Base-by-base conservation (phyloP, 1,140 invertebrate species). In the Holotrichia oblita region DNA sequence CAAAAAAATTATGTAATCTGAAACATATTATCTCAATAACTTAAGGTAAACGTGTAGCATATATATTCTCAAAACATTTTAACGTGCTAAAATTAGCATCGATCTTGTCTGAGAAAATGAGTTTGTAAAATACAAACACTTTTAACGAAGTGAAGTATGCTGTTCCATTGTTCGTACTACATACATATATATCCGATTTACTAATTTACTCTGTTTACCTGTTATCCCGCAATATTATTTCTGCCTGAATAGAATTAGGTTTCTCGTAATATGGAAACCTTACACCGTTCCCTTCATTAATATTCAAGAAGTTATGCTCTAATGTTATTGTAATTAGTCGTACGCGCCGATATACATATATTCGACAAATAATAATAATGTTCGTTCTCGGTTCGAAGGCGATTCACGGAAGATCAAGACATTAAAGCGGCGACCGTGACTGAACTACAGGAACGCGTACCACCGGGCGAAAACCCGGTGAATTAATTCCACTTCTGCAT, bases 301-400 rank as follows among this genome's bases (percentile, higher is more conserved):
- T 69, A 69, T 69, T 69, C 61, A 27, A 22, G 6, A 69, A 69
- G 61, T 69, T 7, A 3, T 14, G 22, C 9, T 17, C 0, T 69
- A 69, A 69, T 69, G 61, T 69, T 69, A 69, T 69, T 69, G 61
- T 69, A 69, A 69, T 69, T 69, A 24, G 24, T 69, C 14, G 61
- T 69, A 22, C 14, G 17, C 48, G n/a, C 61, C 24, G 17, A 69
- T 69, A 69, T 69, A 59, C n/a, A 17, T 59, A 69, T 14, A 69
- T 69, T 69, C 61, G 61, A 14, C 61, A 69, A 34, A 69, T 27
- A 55, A 69, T 27, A 55, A 69, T 69, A 69, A 69, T 69, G 61
- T 69, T 69, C 61, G 4, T 17, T 7, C 48, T n/a, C n/a, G 22
- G 7, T 3, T 27, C 22, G 61, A 69, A 69, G 22, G 61, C 22